Evolutionary conservation across 2,113 vertebrate species (phyloP).

Genomic region (Saccopteryx bilineata): DNA sequence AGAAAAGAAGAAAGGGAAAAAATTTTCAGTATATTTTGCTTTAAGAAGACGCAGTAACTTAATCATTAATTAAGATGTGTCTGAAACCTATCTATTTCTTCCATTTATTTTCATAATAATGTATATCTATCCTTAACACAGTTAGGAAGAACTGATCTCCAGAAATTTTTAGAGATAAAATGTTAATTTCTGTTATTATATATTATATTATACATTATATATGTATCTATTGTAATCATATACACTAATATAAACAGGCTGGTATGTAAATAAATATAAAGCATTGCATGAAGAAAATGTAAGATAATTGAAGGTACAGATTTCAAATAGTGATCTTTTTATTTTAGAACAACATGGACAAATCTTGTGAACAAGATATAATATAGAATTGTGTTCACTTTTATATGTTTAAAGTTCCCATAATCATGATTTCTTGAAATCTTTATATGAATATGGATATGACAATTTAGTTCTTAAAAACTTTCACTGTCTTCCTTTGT

Average conservation of each 20-base stretch:
- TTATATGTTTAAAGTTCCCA: constrained; percentile 65
- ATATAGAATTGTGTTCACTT: background rate
- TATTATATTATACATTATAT: background rate
- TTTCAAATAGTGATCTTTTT: constrained; percentile 58
- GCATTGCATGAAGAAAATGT: constrained; percentile 55
- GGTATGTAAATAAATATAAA: constrained; percentile 47
- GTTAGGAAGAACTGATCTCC: background rate
- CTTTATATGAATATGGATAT: constrained; percentile 74
- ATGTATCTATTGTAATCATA: background rate
- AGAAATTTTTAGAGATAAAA: background rate
- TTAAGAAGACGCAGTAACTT: constrained; percentile 39
- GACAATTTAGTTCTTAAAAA: constrained; percentile 66
- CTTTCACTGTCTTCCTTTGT: constrained; percentile 76
- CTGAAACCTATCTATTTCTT: constrained; percentile 54
- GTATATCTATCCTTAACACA: background rate
- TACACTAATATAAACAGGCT: constrained; percentile 30
- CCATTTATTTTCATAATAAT: constrained; percentile 34
- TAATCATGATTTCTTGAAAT: constrained; percentile 63
- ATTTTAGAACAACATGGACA: background rate
- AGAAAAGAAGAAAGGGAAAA: background rate
- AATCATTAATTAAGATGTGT: constrained; percentile 7
- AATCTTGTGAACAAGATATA: constrained; percentile 47
- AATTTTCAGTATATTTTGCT: background rate
- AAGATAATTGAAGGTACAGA: background rate
- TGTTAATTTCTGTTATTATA: background rate